These are phyloP conservation scores for Leptinotarsa undecemlineata DNA, from an alignment of 1,140 invertebrate species.

Conservation along the genomic window DNA sequence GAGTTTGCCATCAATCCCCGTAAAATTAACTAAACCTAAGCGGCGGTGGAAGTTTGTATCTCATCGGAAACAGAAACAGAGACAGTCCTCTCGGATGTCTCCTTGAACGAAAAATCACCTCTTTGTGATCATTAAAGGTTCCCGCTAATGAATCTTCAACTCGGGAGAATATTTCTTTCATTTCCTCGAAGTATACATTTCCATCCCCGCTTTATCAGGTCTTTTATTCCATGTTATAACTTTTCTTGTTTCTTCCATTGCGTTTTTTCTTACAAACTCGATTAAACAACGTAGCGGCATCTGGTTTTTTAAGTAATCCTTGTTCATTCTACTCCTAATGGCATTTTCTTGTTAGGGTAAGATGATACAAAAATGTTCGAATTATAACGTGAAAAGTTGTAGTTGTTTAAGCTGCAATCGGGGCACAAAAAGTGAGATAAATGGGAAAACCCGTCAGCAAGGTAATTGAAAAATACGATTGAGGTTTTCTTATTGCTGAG, in stretches of 20 bases:
- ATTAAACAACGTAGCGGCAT: conserved; percentile 1
- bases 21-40: neutral
- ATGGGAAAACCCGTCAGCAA: neutral
- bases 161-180: neutral
- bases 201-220: neutral
- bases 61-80: neutral
- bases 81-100: neutral
- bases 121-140: neutral
- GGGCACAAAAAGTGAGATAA: neutral
- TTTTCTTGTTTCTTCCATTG: conserved; percentile 3
- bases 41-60: neutral
- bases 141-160: neutral
- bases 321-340: conserved; percentile 6
- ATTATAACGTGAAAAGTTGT: neutral
- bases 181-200: neutral
- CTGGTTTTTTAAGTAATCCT: neutral
- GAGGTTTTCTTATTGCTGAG: too few relatives aligned
- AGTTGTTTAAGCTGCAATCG: neutral
- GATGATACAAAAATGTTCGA: conserved; percentile 1
- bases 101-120: neutral
- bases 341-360: neutral
- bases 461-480: too few relatives aligned
- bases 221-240: neutral
- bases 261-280: neutral
- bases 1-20: neutral